Percentiles rank a stretch among this genome's conserved stretches.
Conservation (phyloP, 2,888 invertebrate genomes). For the Portevinia maculata region DNA sequence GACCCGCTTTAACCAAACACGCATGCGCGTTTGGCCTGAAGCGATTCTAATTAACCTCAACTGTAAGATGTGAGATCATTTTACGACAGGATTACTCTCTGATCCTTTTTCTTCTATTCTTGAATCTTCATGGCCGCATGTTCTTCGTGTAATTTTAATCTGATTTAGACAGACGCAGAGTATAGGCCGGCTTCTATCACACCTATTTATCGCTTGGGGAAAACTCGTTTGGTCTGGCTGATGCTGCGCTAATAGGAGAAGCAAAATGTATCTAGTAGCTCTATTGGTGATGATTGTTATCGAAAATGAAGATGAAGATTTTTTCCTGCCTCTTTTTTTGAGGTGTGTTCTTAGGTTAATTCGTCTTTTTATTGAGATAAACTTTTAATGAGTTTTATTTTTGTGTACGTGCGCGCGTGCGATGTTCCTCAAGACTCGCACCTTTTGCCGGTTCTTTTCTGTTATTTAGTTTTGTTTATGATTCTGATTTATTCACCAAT, state of each 20-base stretch:
- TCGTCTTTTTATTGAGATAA: constrained; percentile 70
- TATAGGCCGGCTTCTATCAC: constrained; percentile 1
- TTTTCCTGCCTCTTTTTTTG: neutral
- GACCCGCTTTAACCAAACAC: constrained; percentile 28
- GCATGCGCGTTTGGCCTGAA: constrained; percentile 16
- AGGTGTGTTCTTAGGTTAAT: constrained; percentile 52
- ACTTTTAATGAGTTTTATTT: constrained; percentile 52
- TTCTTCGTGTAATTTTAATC: constrained; percentile 51
- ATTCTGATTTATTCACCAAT: constrained; percentile 41
- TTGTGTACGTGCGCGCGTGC: constrained; percentile 1
- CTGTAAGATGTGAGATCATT: constrained; percentile 55
- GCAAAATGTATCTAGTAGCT: constrained; percentile 55
- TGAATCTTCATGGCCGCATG: constrained; percentile 19
- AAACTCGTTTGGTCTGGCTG: constrained; percentile 45
- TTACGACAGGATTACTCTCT: constrained; percentile 61
- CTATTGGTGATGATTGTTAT: constrained; percentile 51
- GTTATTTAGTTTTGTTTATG: constrained; percentile 3
- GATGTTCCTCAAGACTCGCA: constrained; percentile 35
- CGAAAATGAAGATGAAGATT: constrained; percentile 37
- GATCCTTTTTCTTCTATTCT: constrained; percentile 21
- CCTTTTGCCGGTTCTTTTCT: constrained; percentile 39
- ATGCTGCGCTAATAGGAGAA: constrained; percentile 31
- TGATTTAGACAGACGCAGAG: constrained; percentile 26
- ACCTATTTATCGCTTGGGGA: constrained; percentile 34
- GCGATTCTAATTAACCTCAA: constrained; percentile 57